phyloP scores from a whole-genome alignment of 2,888 invertebrate species.

The Pachymerium ferrugineum region DNA sequence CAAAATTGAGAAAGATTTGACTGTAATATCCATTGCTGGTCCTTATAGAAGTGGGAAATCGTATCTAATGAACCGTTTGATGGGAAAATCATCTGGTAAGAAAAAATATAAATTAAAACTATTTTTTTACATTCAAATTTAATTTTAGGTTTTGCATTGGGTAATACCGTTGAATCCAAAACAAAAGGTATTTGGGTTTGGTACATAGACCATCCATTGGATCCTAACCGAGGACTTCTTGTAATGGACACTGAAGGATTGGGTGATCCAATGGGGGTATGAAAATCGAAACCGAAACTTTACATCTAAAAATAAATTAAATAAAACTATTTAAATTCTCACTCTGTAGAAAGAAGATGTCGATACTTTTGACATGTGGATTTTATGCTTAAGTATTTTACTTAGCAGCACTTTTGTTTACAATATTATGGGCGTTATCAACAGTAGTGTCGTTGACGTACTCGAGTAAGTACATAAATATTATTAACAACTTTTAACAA shows the following conservation, averaged over 20 bases:
- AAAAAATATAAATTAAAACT: not conserved
- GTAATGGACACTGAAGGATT: conserved; percentile 25
- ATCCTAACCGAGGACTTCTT: not conserved
- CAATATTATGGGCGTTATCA: not conserved
- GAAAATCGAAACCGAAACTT: not conserved
- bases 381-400: not conserved
- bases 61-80: not conserved
- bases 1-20: not conserved
- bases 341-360: not conserved
- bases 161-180: conserved; percentile 6
- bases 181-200: conserved; percentile 29
- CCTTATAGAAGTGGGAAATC: conserved; percentile 12
- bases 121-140: not conserved
- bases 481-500: not conserved
- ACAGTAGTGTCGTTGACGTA: not conserved
- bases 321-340: too few species aligned
- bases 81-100: not conserved
- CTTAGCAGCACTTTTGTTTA: not conserved
- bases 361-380: not conserved
- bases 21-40: conserved; percentile 1
- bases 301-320: too few species aligned
- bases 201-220: not conserved
- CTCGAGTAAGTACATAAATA: not conserved
- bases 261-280: not conserved
- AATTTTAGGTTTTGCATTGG: conserved; percentile 17